phyloP scores from a whole-genome alignment of 1,140 invertebrate genomes.

The Anagrus nilaparvatae region DNA sequence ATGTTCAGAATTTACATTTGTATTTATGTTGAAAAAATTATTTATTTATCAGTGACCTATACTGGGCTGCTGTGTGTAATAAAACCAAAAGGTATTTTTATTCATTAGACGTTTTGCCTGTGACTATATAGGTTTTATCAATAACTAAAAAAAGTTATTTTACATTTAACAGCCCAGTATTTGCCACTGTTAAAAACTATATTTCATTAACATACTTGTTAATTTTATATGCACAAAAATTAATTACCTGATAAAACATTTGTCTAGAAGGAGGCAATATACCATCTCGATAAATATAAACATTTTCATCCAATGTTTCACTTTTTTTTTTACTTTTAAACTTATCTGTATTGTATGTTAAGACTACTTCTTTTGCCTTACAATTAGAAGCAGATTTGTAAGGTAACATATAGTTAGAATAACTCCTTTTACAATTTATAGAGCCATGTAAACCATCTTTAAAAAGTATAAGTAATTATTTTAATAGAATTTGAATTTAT shows the following conservation, averaged over 20 bases:
- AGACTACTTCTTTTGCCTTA: conserved; percentile 36
- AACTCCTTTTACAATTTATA: conserved; percentile 47
- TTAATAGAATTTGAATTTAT: conserved; percentile 1
- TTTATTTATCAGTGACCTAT: neutral
- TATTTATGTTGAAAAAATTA: neutral
- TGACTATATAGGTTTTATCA: neutral
- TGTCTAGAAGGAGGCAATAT: conserved; percentile 62
- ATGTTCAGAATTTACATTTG: neutral
- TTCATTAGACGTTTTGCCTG: no score
- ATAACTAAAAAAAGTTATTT: neutral
- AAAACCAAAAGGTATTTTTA: no score
- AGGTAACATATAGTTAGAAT: conserved; percentile 42
- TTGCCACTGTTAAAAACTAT: neutral
- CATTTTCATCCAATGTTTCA: conserved; percentile 35
- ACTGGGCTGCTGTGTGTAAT: no score
- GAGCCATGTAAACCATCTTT: conserved; percentile 45
- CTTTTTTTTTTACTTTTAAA: conserved; percentile 26
- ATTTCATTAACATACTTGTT: neutral
- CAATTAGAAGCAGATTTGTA: conserved; percentile 39
- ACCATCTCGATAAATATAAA: conserved; percentile 58
- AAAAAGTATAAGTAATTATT: conserved; percentile 13
- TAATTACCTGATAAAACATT: conserved; percentile 68
- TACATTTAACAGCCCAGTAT: no score
- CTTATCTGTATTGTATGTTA: conserved; percentile 30
- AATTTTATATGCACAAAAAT: neutral